phyloP scores from a whole-genome alignment of 2,113 vertebrate species.

The Apteryx mantelli region DNA sequence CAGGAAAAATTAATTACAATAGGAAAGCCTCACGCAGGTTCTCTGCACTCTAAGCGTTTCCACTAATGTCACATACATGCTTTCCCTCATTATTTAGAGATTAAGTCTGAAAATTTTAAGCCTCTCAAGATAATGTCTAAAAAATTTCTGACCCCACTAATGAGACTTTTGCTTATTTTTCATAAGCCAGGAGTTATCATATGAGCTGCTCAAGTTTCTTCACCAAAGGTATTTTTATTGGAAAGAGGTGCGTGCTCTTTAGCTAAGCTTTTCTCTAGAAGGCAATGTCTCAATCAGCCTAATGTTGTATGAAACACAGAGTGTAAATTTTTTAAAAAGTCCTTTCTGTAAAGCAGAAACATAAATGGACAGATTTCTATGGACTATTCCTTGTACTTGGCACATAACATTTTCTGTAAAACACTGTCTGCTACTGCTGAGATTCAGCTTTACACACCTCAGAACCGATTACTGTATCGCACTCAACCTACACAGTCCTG shows the following conservation, averaged over 20 bases:
- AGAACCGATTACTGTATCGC: not conserved
- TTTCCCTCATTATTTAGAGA: constrained; percentile 55
- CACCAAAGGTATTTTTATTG: not conserved
- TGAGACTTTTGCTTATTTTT: not conserved
- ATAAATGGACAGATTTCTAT: not conserved
- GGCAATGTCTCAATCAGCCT: not conserved
- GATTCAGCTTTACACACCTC: not conserved
- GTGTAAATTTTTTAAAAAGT: not conserved
- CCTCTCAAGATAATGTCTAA: not conserved
- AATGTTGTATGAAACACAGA: not conserved
- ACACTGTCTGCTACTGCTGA: not conserved
- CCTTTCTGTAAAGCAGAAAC: not conserved
- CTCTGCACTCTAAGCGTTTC: not conserved
- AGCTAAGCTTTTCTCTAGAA: not conserved
- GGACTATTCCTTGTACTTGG: not conserved
- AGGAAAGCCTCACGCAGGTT: not conserved
- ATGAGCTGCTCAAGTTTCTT: not conserved
- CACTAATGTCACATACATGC: not conserved
- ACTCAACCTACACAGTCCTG: not conserved
- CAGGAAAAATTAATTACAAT: not conserved
- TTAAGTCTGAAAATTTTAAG: constrained; percentile 47
- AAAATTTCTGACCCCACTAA: not conserved
- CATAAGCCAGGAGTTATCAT: not conserved
- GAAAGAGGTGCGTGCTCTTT: not conserved
- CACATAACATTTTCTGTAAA: not conserved